Conservation (phyloP, 2,113 vertebrate species). For the Limnothrissa miodon region DNA sequence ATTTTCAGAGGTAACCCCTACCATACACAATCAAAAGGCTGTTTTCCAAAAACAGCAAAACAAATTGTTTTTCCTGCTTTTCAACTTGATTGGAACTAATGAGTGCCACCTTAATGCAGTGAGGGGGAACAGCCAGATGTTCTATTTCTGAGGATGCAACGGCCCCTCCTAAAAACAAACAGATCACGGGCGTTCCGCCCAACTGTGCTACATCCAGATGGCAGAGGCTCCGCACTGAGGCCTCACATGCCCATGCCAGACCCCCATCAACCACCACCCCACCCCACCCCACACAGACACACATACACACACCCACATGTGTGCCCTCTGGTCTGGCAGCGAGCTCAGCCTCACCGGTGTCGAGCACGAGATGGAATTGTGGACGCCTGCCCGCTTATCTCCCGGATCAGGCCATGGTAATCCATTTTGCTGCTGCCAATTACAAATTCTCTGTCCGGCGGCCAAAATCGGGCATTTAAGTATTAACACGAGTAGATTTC, state of each 20-base stretch:
- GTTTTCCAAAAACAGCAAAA: background rate
- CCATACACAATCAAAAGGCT: background rate
- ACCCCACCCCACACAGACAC: background rate
- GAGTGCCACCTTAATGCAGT: background rate
- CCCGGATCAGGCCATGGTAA: slow-evolving; percentile 15
- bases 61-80: background rate
- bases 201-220: background rate
- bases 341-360: background rate
- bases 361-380: background rate
- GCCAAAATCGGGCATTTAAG: slow-evolving; percentile 1
- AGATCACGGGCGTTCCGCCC: background rate
- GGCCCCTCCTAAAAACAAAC: background rate
- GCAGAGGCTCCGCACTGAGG: background rate
- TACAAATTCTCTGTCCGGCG: background rate
- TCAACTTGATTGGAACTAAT: background rate
- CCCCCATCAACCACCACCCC: background rate
- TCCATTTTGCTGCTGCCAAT: slow-evolving; percentile 16
- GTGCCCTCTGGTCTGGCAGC: background rate
- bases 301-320: background rate
- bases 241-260: background rate
- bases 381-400: background rate
- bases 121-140: background rate
- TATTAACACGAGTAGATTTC: slow-evolving; percentile 17
- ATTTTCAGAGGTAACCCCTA: background rate
- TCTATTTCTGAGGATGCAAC: background rate